phyloP scores from a whole-genome alignment of 1,140 invertebrate species.

The Lethocerus indicus region DNA sequence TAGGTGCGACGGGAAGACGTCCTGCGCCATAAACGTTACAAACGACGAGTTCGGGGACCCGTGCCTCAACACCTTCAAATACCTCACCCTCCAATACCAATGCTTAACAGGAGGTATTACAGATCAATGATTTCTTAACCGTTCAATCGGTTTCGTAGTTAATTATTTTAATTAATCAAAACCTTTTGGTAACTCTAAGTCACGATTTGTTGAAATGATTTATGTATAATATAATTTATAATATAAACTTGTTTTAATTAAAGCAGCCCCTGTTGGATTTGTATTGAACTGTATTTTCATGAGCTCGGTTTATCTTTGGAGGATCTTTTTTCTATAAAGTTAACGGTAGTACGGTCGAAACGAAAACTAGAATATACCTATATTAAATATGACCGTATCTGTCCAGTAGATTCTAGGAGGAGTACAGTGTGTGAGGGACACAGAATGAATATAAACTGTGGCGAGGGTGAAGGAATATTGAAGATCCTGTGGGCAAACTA shows the following conservation, averaged over 20 bases:
- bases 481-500: neutral
- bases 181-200: neutral
- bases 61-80: conserved; percentile 1
- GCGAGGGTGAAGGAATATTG: neutral
- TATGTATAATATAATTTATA: neutral
- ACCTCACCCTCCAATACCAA: neutral
- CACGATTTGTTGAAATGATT: neutral
- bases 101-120: neutral
- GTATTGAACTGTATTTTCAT: too few species aligned
- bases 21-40: neutral
- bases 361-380: neutral
- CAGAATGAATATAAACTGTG: neutral
- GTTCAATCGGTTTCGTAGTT: neutral
- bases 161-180: conserved; percentile 1
- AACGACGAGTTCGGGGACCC: conserved; percentile 1
- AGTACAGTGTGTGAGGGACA: neutral
- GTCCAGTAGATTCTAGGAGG: neutral
- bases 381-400: neutral
- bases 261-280: neutral
- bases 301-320: too few species aligned
- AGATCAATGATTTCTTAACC: too few species aligned
- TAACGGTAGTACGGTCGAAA: neutral
- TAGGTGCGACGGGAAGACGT: conserved; percentile 1
- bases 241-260: neutral
- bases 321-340: neutral